Percentiles rank a stretch among this genome's conserved stretches.
These are phyloP conservation scores for Nothocercus julius DNA, from an alignment of 2,113 vertebrate genomes.

Conservation along the genomic window DNA sequence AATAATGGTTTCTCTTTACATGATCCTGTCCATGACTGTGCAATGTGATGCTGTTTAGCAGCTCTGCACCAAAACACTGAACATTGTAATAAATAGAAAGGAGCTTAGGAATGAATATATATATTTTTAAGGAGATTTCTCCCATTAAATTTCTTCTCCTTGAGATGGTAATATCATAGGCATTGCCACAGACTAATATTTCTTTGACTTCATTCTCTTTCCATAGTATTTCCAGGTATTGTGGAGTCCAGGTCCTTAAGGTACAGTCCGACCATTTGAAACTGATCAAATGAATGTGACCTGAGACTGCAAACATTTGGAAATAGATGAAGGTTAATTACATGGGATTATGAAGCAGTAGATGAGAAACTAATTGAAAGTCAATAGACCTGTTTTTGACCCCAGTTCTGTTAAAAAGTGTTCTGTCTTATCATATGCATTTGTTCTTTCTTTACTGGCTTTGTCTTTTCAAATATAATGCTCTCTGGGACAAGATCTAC, in stretches of 20 bases:
- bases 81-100: background rate
- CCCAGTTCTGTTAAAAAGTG: background rate
- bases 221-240: background rate
- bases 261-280: background rate
- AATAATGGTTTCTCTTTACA: background rate
- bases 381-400: background rate
- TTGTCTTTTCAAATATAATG: background rate
- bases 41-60: background rate
- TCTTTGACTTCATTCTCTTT: background rate
- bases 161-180: background rate
- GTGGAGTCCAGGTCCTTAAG: background rate
- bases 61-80: background rate
- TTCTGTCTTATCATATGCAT: background rate
- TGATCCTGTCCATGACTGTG: background rate
- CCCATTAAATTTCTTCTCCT: background rate
- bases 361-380: background rate
- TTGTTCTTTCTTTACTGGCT: background rate
- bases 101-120: background rate
- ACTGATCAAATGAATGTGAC: background rate
- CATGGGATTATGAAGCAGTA: background rate
- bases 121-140: background rate
- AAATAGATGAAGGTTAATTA: background rate
- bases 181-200: fast-evolving
- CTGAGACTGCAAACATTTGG: background rate
- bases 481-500: background rate